Conservation (phyloP, 2,113 vertebrate species). For the Microtus oregoni region DNA sequence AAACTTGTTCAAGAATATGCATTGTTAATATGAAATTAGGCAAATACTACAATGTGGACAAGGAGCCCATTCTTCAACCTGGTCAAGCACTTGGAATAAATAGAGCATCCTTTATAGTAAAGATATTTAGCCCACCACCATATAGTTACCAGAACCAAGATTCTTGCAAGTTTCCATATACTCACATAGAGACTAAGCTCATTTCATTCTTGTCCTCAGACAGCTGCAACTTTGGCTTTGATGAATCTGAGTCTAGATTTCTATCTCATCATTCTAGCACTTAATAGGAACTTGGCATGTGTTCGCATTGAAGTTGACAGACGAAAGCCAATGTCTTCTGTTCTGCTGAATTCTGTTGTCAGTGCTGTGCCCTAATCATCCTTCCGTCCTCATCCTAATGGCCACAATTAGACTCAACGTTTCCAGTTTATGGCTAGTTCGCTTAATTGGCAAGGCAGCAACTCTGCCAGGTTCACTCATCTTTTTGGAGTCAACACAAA, state of each 20-base stretch:
- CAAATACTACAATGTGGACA: not conserved
- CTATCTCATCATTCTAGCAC: not conserved
- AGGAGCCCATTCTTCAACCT: not conserved
- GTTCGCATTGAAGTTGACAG: not conserved
- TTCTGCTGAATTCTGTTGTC: constrained; percentile 25
- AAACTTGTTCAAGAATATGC: not conserved
- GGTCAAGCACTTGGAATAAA: not conserved
- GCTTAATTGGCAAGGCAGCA: not conserved
- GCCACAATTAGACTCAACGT: not conserved
- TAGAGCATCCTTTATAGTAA: constrained; percentile 9
- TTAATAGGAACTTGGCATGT: not conserved
- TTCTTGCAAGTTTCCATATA: not conserved
- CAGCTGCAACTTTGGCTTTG: not conserved
- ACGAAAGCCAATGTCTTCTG: not conserved
- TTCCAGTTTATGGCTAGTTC: not conserved
- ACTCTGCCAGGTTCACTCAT: not conserved
- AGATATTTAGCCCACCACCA: not conserved
- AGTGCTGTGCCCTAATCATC: not conserved
- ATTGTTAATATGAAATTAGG: not conserved
- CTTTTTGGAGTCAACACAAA: constrained; percentile 57
- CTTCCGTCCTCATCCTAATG: not conserved
- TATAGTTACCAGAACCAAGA: not conserved
- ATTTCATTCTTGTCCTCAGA: not conserved
- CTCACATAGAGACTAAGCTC: not conserved
- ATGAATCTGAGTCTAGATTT: constrained; percentile 13